A percentile compares a stretch with the other conserved stretches of the same genome.
These are phyloP conservation scores for Thamnophis elegans DNA, from an alignment of 2,797 vertebrate species.

Conservation along the genomic window DNA sequence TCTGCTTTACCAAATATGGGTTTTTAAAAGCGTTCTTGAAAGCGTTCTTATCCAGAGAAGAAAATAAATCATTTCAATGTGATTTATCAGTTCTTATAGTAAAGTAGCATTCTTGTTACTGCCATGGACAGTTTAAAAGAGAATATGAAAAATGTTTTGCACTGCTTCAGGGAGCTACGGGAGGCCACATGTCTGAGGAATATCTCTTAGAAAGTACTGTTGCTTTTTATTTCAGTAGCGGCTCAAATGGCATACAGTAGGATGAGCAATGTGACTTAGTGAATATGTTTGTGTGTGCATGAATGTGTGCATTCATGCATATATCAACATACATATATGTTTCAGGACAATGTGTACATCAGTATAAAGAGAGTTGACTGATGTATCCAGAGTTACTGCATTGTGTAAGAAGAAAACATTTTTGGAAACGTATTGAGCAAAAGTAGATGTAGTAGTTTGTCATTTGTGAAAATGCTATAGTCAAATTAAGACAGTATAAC, in stretches of 20 bases:
- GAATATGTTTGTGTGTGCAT: not conserved
- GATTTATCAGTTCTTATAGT: not conserved
- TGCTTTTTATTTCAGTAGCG: not conserved
- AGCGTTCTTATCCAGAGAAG: not conserved
- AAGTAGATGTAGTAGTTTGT: not conserved
- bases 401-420: accelerated
- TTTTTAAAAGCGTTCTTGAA: not conserved
- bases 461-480: not conserved
- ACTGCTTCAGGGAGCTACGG: not conserved
- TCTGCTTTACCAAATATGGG: not conserved
- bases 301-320: not conserved
- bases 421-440: not conserved
- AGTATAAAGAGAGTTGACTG: not conserved
- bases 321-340: not conserved
- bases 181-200: not conserved
- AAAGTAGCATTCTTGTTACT: not conserved
- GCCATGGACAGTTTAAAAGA: not conserved
- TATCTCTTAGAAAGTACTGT: not conserved
- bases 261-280: not conserved
- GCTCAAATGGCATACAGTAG: not conserved
- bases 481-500: accelerated
- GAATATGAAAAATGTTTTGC: not conserved
- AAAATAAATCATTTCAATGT: accelerated
- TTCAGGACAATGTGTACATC: not conserved
- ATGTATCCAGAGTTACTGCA: not conserved